Base-by-base conservation (phyloP, 2,888 invertebrate species). In the Campoletis raptor region DNA sequence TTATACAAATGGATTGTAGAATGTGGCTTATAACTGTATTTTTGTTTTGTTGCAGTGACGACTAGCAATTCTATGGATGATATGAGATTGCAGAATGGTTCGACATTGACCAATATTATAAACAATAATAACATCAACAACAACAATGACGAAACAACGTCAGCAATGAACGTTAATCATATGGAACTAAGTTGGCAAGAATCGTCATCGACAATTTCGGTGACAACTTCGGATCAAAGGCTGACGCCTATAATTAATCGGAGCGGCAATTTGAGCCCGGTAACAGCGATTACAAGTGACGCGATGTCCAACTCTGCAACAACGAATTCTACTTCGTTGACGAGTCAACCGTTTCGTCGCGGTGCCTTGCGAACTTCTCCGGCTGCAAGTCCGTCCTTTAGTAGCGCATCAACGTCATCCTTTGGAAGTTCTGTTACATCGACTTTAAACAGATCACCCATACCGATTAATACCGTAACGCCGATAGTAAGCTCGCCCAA, bases 41-140 rank as follows among this genome's bases (percentile, higher is more conserved):
- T 61, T 30, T 3, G 30, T 24, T 61, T 61, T 3, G 40, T 89
- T 89, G 1, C 89, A 94, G 94, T 94, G n/a, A 91, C 92, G 74
- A 93, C 87, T 81, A 94, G 93, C 79, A 92, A 89, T 74, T 94
- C 94, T n/a, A 81, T 94, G 87, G 93, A 94, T 45, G 94, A 94
- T 48, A 91, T 93, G 48, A 93, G 92, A 78, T 80, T 93, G n/a
- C 92, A 91, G 72, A 94, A 91, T 24, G 93, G 92, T 8, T 90
- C 91, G 15, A 90, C 87, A 84, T 85, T 87, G 37, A 89, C 88
- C 76, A 91, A 90, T 81, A 89, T 88, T 54, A 88, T 85, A 70
- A 89, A 86, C 67, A 90, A 83, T 66, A 88, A 89, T 76, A 91
- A 87, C 61, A 78, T 89, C 37, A 91, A 89, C 77, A 90, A 90